Percentiles rank a stretch among this genome's conserved stretches.
Evolutionary conservation across 2,888 invertebrate species (phyloP).

Genomic region (Ptychoptera contaminata): DNA sequence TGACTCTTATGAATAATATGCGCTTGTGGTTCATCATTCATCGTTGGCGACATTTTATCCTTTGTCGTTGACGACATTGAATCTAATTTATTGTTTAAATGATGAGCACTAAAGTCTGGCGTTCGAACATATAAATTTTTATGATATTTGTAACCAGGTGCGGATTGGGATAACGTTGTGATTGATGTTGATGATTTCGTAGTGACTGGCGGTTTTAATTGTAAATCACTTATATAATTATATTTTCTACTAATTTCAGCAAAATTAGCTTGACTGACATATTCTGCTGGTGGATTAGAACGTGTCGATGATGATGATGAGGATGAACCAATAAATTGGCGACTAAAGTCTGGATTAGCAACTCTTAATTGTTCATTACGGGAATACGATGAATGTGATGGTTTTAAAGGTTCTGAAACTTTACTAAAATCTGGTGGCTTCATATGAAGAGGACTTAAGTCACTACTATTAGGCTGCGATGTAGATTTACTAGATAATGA

Average conservation of each 20-base stretch:
- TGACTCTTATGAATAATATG: conserved; percentile 10
- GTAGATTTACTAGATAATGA: conserved; percentile 1
- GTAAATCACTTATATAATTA: conserved; percentile 14
- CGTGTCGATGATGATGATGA: conserved; percentile 2
- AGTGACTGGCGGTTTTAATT: conserved; percentile 12
- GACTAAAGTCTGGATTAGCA: conserved; percentile 7
- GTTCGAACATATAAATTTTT: conserved; percentile 11
- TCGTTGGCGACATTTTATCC: neutral
- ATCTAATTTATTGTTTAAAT: conserved; percentile 8
- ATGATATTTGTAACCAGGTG: conserved; percentile 3
- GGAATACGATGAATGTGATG: neutral
- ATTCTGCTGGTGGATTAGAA: neutral
- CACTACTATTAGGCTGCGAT: conserved; percentile 2
- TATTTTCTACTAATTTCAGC: conserved; percentile 13
- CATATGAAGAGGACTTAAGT: conserved; percentile 11
- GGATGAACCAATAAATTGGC: neutral
- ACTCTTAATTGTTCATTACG: conserved; percentile 4
- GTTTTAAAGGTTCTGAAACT: conserved; percentile 1
- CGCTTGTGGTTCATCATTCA: conserved; percentile 9
- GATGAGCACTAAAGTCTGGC: conserved; percentile 11
- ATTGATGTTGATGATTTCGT: neutral
- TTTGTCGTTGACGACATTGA: neutral
- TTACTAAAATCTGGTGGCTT: conserved; percentile 13
- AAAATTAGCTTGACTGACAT: conserved; percentile 12
- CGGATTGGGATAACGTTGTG: neutral